Percentiles rank a stretch among this genome's conserved stretches.
Conservation (phyloP, 2,113 vertebrate genomes). For the Trematomus loennbergii region DNA sequence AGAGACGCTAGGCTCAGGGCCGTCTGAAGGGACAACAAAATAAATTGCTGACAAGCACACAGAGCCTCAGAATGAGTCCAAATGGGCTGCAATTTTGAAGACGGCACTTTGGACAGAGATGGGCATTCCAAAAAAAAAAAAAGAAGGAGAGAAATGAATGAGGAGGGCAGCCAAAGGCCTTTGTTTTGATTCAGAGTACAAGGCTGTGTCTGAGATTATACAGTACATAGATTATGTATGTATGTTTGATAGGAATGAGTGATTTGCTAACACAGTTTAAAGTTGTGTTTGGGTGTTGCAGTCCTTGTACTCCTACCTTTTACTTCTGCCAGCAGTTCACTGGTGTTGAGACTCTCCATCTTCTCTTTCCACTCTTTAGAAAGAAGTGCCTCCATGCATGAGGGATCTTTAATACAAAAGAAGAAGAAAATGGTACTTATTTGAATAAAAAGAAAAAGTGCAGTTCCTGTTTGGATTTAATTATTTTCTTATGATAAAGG, state of each 20-base stretch:
- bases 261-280: conserved; percentile 33
- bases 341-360: conserved; percentile 98
- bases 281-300: conserved; percentile 18
- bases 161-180: conserved; percentile 74
- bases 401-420: conserved; percentile 85
- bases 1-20: conserved; percentile 24
- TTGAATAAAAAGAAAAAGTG: not conserved
- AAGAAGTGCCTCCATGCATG: conserved; percentile 98
- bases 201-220: conserved; percentile 62
- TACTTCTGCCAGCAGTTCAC: conserved; percentile 96
- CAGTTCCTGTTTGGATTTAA: not conserved
- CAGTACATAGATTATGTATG: conserved; percentile 56
- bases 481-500: not conserved
- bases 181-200: conserved; percentile 72
- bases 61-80: conserved; percentile 48
- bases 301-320: conserved; percentile 88
- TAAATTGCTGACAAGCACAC: conserved; percentile 52
- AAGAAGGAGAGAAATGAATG: conserved; percentile 63
- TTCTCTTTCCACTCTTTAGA: conserved; percentile 99
- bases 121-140: conserved; percentile 73
- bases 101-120: conserved; percentile 63
- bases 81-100: conserved; percentile 62
- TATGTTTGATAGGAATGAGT: conserved; percentile 62
- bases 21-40: conserved; percentile 48
- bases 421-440: conserved; percentile 18